Evolutionary conservation across 2,888 invertebrate genomes (phyloP), one percentile per base, ranked within the genome.

Genomic region (Noctua comes): DNA sequence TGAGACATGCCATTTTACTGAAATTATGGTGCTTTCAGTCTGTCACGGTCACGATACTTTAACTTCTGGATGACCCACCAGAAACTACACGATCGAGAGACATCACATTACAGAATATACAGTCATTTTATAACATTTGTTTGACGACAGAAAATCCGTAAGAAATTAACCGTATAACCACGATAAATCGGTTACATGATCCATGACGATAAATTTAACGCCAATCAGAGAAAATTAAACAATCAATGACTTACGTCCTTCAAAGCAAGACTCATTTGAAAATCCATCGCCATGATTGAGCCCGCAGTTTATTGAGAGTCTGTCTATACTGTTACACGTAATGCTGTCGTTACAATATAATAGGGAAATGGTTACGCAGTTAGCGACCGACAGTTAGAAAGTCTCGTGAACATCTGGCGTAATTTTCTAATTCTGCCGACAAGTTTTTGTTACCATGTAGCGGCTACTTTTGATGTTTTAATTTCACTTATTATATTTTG

Each of bases 331-430:
- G 83, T 86, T 88, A 89, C 88, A 92, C 91, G 91, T 93, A 93
- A 93, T 91, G 88, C 88, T 90, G 91, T 90, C 92, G 92, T 93
- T 93, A 93, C 92, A 93, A 90, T 92, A 93, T 93, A 94, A 94
- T 93, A 93, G 93, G 92, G 91, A 94, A 95, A 93, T 93, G 91
- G 93, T 94, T 94, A 93, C 93, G 93, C 92, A 93, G 92, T 93
- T 92, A 92, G 91, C 92, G 92, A 92, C 92, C 90, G 90, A 82
- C 92, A 82, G 91, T 92, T 95, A 95, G 95, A 95, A 95, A 95
- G 95, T 94, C 91, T 92, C 91, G 92, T 92, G 95, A 94, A 93
- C 94, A 93, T 93, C 93, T 93, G 93, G 91, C 90, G 92, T 92
- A 91, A 93, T 94, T 94, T 93, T 93, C 92, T 93, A 93, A 92